Percentiles rank a stretch among this genome's conserved stretches.
Evolutionary conservation across 2,888 invertebrate genomes (phyloP).

Genomic region (Capitulum mitella): DNA sequence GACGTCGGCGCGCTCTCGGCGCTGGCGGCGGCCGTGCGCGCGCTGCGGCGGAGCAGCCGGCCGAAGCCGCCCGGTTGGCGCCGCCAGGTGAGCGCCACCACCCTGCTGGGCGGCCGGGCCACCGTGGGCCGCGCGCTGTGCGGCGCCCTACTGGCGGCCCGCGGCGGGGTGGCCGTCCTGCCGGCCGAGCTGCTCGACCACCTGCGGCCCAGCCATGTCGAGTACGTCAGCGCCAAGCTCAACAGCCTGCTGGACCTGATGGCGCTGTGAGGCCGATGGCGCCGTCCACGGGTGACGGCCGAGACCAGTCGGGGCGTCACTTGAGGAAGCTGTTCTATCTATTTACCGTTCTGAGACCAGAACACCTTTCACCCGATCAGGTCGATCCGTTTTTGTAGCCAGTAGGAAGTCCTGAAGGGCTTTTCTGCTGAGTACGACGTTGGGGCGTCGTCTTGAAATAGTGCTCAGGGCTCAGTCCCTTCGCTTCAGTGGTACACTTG

Average conservation of each 20-base stretch:
- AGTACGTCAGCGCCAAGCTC: background rate
- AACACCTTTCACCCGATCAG: no score
- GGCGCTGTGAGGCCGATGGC: background rate
- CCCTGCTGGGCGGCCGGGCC: conserved; percentile 1
- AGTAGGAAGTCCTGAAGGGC: no score
- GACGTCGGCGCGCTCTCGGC: background rate
- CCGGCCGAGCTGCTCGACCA: background rate
- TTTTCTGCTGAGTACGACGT: no score
- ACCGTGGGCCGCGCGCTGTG: background rate
- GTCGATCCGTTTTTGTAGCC: no score
- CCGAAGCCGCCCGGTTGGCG: background rate
- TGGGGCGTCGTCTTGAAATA: no score
- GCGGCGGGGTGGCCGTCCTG: background rate
- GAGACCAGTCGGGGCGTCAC: no score
- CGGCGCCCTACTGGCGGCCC: background rate
- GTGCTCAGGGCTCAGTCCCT: no score
- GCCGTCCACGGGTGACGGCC: background rate
- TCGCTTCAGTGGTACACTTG: no score
- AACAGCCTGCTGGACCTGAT: conserved; percentile 9
- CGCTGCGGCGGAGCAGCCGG: background rate
- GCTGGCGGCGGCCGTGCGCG: background rate
- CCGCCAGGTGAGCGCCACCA: background rate
- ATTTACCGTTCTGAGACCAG: no score
- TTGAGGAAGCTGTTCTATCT: no score
- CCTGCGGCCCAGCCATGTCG: background rate